Evolutionary conservation across 2,888 invertebrate species (phyloP).

Genomic region (Tiliacea aurago): DNA sequence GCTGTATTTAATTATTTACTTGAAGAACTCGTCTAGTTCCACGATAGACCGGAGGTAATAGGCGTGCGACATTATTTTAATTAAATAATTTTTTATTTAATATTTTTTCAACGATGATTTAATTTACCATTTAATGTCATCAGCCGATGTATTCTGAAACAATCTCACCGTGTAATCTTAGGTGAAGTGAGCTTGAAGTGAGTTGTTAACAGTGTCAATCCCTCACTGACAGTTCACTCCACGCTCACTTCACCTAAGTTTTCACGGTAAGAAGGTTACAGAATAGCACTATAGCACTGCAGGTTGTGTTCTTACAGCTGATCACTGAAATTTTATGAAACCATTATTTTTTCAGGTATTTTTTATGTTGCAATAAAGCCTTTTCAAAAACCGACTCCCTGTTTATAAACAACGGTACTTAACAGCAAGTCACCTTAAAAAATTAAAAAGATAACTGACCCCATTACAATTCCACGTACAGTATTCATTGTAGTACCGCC

Average conservation of each 20-base stretch:
- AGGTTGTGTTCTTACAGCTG: neutral
- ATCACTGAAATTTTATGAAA: neutral
- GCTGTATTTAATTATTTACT: slow-evolving; percentile 15
- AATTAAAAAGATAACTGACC: neutral
- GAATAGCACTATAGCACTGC: too few relatives aligned
- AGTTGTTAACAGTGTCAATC: too few relatives aligned
- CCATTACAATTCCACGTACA: slow-evolving; percentile 16
- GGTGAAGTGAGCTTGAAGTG: too few relatives aligned
- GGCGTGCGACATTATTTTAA: neutral
- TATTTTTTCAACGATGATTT: neutral
- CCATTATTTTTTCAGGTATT: too few relatives aligned
- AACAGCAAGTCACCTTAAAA: neutral
- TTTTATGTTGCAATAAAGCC: too few relatives aligned
- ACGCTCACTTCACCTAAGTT: too few relatives aligned
- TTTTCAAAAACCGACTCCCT: neutral
- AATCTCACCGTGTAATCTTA: too few relatives aligned
- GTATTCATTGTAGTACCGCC: neutral
- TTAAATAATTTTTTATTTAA: neutral
- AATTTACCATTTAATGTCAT: too few relatives aligned
- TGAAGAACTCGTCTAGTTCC: neutral
- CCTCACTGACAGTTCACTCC: too few relatives aligned
- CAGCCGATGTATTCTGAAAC: too few relatives aligned
- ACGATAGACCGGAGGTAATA: neutral
- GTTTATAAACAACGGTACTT: neutral
- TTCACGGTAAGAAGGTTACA: too few relatives aligned